These are phyloP conservation scores for Coelogynopora nodosa DNA, from an alignment of 2,888 invertebrate genomes.

Conservation along the genomic window DNA sequence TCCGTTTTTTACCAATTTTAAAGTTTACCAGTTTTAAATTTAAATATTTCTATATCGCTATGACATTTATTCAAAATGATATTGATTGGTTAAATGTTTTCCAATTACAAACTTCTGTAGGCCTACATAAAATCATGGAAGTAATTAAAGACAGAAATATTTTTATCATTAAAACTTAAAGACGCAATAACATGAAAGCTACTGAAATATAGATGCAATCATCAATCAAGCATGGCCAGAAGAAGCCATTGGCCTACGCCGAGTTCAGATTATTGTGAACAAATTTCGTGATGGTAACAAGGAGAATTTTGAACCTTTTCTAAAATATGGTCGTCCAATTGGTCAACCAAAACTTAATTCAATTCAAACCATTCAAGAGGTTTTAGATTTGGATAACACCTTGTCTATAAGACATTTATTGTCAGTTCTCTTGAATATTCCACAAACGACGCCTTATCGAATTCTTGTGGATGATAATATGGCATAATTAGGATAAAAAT, in stretches of 20 bases:
- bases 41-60: too few species aligned
- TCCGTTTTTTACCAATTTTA: too few species aligned
- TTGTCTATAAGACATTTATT: background rate
- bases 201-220: background rate
- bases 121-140: background rate
- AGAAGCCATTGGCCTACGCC: slow-evolving; percentile 3
- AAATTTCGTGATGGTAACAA: background rate
- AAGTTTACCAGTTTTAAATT: too few species aligned
- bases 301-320: slow-evolving; percentile 3
- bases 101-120: too few species aligned
- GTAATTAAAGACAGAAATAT: background rate
- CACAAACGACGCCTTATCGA: background rate
- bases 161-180: background rate
- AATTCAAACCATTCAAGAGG: background rate
- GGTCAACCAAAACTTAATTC: background rate
- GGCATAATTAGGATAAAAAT: background rate
- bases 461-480: background rate
- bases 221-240: slow-evolving; percentile 8
- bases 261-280: slow-evolving; percentile 1
- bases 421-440: background rate
- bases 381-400: slow-evolving; percentile 7
- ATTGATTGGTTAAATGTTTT: too few species aligned
- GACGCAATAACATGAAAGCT: background rate
- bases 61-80: too few species aligned
- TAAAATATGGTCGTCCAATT: slow-evolving; percentile 16